A percentile compares a stretch with the other conserved stretches of the same genome.
These are phyloP conservation scores for Drosophila atripex DNA, from an alignment of 2,888 invertebrate species.

Conservation along the genomic window DNA sequence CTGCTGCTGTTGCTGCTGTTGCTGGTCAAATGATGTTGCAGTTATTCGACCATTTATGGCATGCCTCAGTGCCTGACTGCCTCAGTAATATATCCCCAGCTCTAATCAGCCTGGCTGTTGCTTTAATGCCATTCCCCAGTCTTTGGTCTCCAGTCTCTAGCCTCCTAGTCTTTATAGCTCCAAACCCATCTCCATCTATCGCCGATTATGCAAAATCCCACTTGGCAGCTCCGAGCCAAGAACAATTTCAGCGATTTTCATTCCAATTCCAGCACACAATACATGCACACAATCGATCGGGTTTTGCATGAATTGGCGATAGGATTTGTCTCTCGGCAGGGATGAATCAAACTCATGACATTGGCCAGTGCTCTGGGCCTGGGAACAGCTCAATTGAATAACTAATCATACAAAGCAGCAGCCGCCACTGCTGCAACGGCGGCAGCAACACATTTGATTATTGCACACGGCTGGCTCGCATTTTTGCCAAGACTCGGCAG, in stretches of 20 bases:
- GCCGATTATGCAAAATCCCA: constrained; percentile 28
- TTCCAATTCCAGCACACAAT: not conserved
- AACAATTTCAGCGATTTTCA: constrained; percentile 14
- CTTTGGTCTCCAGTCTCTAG: not conserved
- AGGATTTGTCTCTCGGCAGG: constrained; percentile 13
- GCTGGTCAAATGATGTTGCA: constrained; percentile 72
- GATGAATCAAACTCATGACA: constrained; percentile 51
- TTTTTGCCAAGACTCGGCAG: constrained; percentile 52
- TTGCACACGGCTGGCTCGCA: constrained; percentile 48
- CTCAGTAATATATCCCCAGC: constrained; percentile 1
- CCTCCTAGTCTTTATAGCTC: not conserved
- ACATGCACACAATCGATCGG: not conserved
- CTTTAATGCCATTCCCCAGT: constrained; percentile 22
- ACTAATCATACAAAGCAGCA: constrained; percentile 59
- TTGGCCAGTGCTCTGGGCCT: constrained; percentile 57
- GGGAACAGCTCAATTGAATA: constrained; percentile 68
- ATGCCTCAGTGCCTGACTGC: constrained; percentile 54
- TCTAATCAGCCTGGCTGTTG: constrained; percentile 11
- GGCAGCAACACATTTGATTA: constrained; percentile 52
- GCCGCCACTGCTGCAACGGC: constrained; percentile 6
- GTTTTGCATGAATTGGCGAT: not conserved
- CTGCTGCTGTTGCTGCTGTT: constrained; percentile 3
- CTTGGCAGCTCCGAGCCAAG: constrained; percentile 26
- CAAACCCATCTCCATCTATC: not conserved
- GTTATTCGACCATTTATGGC: constrained; percentile 72